These are phyloP conservation scores for Wiebesia pumilae DNA, from an alignment of 1,140 invertebrate species.

Conservation along the genomic window DNA sequence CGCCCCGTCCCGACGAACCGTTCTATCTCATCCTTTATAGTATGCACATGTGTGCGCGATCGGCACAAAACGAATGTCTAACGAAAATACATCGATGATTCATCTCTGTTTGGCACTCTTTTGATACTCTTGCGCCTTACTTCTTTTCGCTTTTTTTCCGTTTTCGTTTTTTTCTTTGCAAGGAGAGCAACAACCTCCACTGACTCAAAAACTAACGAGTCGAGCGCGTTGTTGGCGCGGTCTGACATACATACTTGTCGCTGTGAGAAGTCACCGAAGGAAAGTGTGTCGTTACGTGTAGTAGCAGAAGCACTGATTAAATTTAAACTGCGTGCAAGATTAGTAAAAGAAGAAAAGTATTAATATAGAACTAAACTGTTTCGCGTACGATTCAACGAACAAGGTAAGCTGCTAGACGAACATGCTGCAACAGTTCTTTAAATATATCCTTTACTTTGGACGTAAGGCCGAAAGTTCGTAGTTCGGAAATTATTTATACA, in stretches of 20 bases:
- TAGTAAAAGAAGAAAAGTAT: not conserved
- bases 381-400: not conserved
- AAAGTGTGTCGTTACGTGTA: slow-evolving; percentile 26
- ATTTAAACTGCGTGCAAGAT: slow-evolving; percentile 2
- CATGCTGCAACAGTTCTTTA: not conserved
- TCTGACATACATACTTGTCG: not conserved
- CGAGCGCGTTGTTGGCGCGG: not conserved
- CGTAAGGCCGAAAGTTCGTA: too few species aligned
- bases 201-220: not conserved
- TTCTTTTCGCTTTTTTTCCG: not conserved
- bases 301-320: not conserved
- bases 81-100: slow-evolving; percentile 45
- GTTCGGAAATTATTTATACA: too few species aligned
- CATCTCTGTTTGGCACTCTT: slow-evolving; percentile 40
- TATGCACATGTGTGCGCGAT: not conserved
- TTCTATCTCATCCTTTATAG: not conserved
- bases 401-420: not conserved
- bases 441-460: too few species aligned
- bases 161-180: not conserved
- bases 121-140: not conserved
- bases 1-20: not conserved
- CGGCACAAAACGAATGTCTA: slow-evolving; percentile 2
- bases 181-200: not conserved
- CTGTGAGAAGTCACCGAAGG: slow-evolving; percentile 8
- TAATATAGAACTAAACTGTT: not conserved